These are phyloP conservation scores for Eupithecia inturbata DNA, from an alignment of 2,888 invertebrate genomes.

Conservation along the genomic window DNA sequence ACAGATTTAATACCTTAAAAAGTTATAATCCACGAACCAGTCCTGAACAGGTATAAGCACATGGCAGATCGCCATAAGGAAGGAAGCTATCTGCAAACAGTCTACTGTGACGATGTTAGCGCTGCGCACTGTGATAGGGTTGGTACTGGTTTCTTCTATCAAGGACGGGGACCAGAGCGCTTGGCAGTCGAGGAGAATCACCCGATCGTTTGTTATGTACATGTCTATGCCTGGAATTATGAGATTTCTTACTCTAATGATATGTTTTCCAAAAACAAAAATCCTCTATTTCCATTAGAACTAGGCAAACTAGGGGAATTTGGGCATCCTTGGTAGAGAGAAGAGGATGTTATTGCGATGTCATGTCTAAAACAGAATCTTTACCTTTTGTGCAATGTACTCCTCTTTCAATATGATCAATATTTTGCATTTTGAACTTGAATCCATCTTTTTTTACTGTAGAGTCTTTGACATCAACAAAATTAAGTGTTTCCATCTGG, in stretches of 20 bases:
- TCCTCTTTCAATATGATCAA: slow-evolving; percentile 86
- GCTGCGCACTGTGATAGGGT: slow-evolving; percentile 77
- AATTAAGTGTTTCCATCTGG: slow-evolving; percentile 64
- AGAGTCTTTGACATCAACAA: slow-evolving; percentile 51
- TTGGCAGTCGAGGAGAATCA: slow-evolving; percentile 95
- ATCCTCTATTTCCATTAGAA: no score
- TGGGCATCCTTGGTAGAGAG: no score
- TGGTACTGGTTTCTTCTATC: slow-evolving; percentile 83
- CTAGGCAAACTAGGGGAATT: no score
- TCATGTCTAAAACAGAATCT: no score
- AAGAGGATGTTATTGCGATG: no score
- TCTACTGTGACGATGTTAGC: slow-evolving; percentile 86
- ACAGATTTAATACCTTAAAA: slow-evolving; percentile 83
- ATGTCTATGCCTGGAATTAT: slow-evolving; percentile 85
- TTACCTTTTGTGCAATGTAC: slow-evolving; percentile 89
- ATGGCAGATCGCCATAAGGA: slow-evolving; percentile 95
- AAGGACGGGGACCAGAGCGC: slow-evolving; percentile 92
- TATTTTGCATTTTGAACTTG: slow-evolving; percentile 84
- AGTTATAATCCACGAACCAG: slow-evolving; percentile 93
- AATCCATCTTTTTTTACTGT: slow-evolving; percentile 54
- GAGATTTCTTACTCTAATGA: background rate
- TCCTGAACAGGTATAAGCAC: slow-evolving; percentile 94
- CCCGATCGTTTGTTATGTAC: slow-evolving; percentile 88
- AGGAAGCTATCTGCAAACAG: slow-evolving; percentile 91
- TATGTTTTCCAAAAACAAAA: no score